These are phyloP conservation scores for Cecropterus lyciades DNA, from an alignment of 1,140 invertebrate genomes.

Conservation along the genomic window DNA sequence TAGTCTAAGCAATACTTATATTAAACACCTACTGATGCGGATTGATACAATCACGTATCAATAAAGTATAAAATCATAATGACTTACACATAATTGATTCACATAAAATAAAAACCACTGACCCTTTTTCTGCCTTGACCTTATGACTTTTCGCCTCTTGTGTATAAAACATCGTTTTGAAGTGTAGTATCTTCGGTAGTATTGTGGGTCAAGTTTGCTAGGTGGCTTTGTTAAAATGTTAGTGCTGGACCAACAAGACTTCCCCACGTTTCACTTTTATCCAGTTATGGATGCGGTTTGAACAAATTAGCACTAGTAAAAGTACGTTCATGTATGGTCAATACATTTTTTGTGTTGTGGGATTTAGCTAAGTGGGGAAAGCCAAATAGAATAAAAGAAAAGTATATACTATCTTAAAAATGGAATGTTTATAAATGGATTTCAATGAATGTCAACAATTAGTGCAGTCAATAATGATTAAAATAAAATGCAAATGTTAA, in stretches of 20 bases:
- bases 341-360: neutral
- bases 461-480: too few relatives aligned
- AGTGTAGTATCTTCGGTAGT: neutral
- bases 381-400: too few relatives aligned
- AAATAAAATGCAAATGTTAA: too few relatives aligned
- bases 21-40: too few relatives aligned
- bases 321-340: slow-evolving; percentile 2
- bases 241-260: slow-evolving; percentile 16
- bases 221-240: slow-evolving; percentile 4
- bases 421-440: too few relatives aligned
- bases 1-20: too few relatives aligned
- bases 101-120: neutral
- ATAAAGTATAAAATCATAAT: neutral
- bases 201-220: slow-evolving; percentile 27
- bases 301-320: slow-evolving; percentile 23
- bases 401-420: too few relatives aligned
- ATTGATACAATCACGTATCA: too few relatives aligned
- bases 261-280: slow-evolving; percentile 27
- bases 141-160: slow-evolving; percentile 4
- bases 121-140: neutral
- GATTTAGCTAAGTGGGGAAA: neutral
- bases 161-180: slow-evolving; percentile 6
- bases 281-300: slow-evolving; percentile 1
- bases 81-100: neutral
- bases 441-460: too few relatives aligned